Conservation (phyloP, 2,113 vertebrate species). For the Sander vitreus region DNA sequence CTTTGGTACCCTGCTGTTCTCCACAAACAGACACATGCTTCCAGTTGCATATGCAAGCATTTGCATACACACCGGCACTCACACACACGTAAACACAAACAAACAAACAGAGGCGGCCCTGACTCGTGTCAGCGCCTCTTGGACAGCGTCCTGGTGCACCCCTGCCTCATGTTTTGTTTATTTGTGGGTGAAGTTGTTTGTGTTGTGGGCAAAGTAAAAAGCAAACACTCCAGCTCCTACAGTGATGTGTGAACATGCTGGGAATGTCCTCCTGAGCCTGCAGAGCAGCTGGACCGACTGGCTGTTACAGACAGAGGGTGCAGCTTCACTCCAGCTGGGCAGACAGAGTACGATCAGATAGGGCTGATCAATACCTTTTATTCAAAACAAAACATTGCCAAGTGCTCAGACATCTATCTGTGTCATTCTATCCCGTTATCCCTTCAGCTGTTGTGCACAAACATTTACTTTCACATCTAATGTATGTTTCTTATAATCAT, state of each 20-base stretch:
- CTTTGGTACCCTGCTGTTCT: slow-evolving; percentile 2
- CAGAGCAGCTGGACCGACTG: slow-evolving; percentile 57
- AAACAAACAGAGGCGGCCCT: slow-evolving; percentile 25
- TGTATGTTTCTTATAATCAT: neutral
- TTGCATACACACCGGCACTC: slow-evolving; percentile 10
- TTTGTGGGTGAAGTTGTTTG: slow-evolving; percentile 82
- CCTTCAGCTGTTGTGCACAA: neutral
- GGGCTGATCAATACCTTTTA: slow-evolving; percentile 3
- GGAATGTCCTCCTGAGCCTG: slow-evolving; percentile 46
- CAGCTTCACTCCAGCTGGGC: slow-evolving; percentile 15
- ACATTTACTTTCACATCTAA: neutral
- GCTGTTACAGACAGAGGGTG: slow-evolving; percentile 25
- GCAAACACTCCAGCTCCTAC: slow-evolving; percentile 74
- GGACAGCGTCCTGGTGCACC: slow-evolving; percentile 65
- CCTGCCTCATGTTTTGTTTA: slow-evolving; percentile 78
- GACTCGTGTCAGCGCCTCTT: slow-evolving; percentile 43
- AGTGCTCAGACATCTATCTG: neutral
- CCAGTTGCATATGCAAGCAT: slow-evolving; percentile 23
- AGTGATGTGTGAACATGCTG: slow-evolving; percentile 74
- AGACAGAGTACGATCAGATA: neutral
- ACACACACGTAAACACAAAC: slow-evolving; percentile 28
- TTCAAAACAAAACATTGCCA: slow-evolving; percentile 8
- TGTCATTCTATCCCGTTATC: neutral
- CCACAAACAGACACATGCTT: slow-evolving; percentile 22
- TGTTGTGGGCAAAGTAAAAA: slow-evolving; percentile 79